phyloP scores from a whole-genome alignment of 1,140 invertebrate genomes.

The Drosophila neocordata region DNA sequence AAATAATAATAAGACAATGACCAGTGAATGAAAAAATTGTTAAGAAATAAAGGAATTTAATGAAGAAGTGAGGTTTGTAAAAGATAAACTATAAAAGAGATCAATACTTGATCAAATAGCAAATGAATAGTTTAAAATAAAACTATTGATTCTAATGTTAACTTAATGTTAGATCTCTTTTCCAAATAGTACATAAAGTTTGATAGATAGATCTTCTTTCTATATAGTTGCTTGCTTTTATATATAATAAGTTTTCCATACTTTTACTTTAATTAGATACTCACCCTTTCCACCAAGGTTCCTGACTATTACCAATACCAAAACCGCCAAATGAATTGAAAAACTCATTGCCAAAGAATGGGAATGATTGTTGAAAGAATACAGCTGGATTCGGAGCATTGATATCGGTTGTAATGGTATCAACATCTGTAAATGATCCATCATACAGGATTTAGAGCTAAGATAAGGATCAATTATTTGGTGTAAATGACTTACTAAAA shows the following conservation, averaged over 20 bases:
- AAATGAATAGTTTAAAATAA: too few species aligned
- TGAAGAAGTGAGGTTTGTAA: too few species aligned
- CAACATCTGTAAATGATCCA: conserved; percentile 52
- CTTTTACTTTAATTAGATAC: conserved; percentile 29
- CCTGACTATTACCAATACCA: conserved; percentile 61
- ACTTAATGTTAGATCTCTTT: too few species aligned
- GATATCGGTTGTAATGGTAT: conserved; percentile 68
- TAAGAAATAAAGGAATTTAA: not conserved
- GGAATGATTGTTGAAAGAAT: conserved; percentile 79
- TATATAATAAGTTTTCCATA: not conserved
- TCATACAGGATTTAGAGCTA: too few species aligned
- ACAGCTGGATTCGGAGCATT: conserved; percentile 69
- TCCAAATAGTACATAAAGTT: too few species aligned
- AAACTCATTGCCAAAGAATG: conserved; percentile 80
- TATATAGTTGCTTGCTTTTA: too few species aligned
- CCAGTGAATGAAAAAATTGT: not conserved
- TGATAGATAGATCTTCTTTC: too few species aligned
- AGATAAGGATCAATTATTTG: not conserved
- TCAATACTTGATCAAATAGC: too few species aligned
- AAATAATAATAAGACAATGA: not conserved
- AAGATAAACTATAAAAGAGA: too few species aligned
- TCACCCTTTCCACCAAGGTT: conserved; percentile 84
- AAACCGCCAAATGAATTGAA: conserved; percentile 77
- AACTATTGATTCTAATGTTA: too few species aligned
- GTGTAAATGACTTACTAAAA: conserved; percentile 58